Percentiles rank a stretch among this genome's conserved stretches.
Evolutionary conservation across 2,113 vertebrate genomes (phyloP).

Genomic region (Phodopus roborovskii): DNA sequence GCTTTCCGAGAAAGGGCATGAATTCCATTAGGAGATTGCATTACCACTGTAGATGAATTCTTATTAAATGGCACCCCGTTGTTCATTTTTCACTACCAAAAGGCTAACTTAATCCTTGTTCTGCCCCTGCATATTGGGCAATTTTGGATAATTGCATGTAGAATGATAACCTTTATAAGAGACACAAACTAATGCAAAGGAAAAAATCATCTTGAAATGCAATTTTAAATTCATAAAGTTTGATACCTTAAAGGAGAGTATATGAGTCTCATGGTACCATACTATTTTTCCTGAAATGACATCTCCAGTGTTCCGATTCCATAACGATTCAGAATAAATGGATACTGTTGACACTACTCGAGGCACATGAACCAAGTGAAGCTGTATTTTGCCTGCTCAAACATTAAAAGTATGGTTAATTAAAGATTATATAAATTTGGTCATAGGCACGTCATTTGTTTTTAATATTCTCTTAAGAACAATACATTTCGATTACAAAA

Average conservation of each 20-base stretch:
- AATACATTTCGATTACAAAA: constrained; percentile 51
- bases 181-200: constrained; percentile 40
- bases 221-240: constrained; percentile 74
- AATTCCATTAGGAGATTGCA: constrained; percentile 73
- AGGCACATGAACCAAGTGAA: background rate
- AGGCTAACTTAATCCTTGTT: constrained; percentile 73
- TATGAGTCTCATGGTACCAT: constrained; percentile 42
- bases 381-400: background rate
- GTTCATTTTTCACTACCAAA: constrained; percentile 71
- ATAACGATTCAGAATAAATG: constrained; percentile 18
- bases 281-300: constrained; percentile 53
- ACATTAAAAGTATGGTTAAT: constrained; percentile 42
- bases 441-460: background rate
- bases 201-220: constrained; percentile 57
- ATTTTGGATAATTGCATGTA: constrained; percentile 65
- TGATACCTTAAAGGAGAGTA: constrained; percentile 25
- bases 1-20: constrained; percentile 58
- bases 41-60: constrained; percentile 68
- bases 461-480: constrained; percentile 43
- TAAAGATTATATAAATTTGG: constrained; percentile 9
- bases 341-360: background rate
- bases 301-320: constrained; percentile 51
- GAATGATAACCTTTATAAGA: constrained; percentile 59
- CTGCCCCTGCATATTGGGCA: constrained; percentile 67
- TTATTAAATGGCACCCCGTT: constrained; percentile 70